A percentile compares a stretch with the other conserved stretches of the same genome.
phyloP scores from a whole-genome alignment of 2,113 vertebrate species.

The Podarcis raffonei region DNA sequence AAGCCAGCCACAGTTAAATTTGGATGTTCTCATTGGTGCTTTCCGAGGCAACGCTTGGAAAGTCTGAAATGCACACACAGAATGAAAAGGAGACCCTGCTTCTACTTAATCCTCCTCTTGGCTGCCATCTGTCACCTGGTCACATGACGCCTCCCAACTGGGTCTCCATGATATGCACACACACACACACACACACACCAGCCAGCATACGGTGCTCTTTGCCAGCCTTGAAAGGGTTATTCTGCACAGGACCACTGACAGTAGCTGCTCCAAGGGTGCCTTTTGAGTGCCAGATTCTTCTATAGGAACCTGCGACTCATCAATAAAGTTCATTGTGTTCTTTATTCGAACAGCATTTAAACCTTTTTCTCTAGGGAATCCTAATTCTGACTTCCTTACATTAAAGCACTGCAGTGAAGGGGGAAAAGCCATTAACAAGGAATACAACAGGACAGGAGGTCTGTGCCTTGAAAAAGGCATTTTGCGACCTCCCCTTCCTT shows the following conservation, averaged over 20 bases:
- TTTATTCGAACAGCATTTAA: not conserved
- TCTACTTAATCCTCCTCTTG: conserved; percentile 68
- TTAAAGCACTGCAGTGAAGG: not conserved
- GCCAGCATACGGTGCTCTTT: conserved; percentile 67
- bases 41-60: conserved; percentile 52
- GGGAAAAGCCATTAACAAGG: not conserved
- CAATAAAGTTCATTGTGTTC: conserved; percentile 48
- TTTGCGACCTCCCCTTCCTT: conserved; percentile 29
- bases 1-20: not conserved
- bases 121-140: conserved; percentile 72
- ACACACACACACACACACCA: not conserved
- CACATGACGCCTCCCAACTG: conserved; percentile 71
- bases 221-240: conserved; percentile 67
- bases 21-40: conserved; percentile 30
- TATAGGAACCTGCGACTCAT: conserved; percentile 58
- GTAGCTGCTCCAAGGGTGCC: conserved; percentile 43
- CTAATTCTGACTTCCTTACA: not conserved
- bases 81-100: conserved; percentile 66
- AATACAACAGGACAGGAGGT: conserved; percentile 5
- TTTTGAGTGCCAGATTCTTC: conserved; percentile 41
- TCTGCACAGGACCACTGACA: conserved; percentile 53
- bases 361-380: conserved; percentile 21
- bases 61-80: conserved; percentile 55
- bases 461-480: conserved; percentile 37
- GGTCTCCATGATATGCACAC: conserved; percentile 62